phyloP scores from a whole-genome alignment of 2,888 invertebrate genomes.

The Nycteola revayana region DNA sequence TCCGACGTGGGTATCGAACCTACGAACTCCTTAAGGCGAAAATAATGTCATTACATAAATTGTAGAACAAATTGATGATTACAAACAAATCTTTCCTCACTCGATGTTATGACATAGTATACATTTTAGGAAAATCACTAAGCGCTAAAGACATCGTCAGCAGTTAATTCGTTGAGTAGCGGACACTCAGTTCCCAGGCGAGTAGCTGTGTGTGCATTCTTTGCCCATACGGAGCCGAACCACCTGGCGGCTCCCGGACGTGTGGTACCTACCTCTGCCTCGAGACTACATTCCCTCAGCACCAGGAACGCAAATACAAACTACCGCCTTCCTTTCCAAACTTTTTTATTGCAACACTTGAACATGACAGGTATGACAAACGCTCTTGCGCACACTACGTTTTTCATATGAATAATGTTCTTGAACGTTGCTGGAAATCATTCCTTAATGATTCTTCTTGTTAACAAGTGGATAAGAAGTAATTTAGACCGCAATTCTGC shows the following conservation, averaged over 20 bases:
- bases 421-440: slow-evolving; percentile 27
- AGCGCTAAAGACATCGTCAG: no score
- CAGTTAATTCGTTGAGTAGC: no score
- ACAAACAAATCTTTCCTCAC: no score
- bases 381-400: slow-evolving; percentile 31
- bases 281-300: slow-evolving; percentile 63
- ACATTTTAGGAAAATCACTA: no score
- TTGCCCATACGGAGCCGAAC: slow-evolving; percentile 67
- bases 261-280: slow-evolving; percentile 49
- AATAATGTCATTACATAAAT: no score
- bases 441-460: slow-evolving; percentile 22
- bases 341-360: slow-evolving; percentile 52
- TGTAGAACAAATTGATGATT: no score
- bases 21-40: no score
- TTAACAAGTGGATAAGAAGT: slow-evolving; percentile 13
- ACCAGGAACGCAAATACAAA: slow-evolving; percentile 59
- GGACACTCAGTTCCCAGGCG: slow-evolving; percentile 63
- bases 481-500: slow-evolving; percentile 7
- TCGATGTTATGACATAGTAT: no score
- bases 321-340: slow-evolving; percentile 55
- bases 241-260: slow-evolving; percentile 73
- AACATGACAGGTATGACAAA: slow-evolving; percentile 42
- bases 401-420: slow-evolving; percentile 37
- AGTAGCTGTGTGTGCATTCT: slow-evolving; percentile 55
- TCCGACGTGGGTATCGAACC: no score